phyloP scores from a whole-genome alignment of 2,888 invertebrate species.

The Sinelater perroti region DNA sequence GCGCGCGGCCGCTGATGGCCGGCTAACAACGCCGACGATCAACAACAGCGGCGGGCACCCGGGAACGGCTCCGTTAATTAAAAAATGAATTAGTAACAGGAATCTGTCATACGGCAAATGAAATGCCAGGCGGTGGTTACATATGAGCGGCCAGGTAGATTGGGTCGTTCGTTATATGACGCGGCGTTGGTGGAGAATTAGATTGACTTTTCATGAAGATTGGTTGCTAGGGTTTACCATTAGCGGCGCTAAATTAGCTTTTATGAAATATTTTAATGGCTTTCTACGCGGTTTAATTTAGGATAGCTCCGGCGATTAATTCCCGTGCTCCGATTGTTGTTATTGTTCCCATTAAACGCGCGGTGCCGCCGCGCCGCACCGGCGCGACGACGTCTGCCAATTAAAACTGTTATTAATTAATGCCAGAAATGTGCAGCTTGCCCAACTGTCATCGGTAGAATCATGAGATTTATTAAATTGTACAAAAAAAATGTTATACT shows the following conservation, averaged over 20 bases:
- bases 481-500: too few species aligned
- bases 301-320: conserved; percentile 35
- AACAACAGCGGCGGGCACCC: conserved; percentile 50
- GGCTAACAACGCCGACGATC: conserved; percentile 46
- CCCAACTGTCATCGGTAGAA: too few species aligned
- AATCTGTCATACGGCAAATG: conserved; percentile 61
- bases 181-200: conserved; percentile 52
- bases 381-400: too few species aligned
- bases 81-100: conserved; percentile 61
- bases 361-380: too few species aligned
- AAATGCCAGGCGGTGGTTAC: conserved; percentile 58
- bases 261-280: conserved; percentile 58
- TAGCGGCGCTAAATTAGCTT: conserved; percentile 57
- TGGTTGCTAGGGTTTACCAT: conserved; percentile 51
- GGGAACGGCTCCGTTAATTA: conserved; percentile 58
- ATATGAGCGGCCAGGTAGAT: conserved; percentile 52
- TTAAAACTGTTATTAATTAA: too few species aligned
- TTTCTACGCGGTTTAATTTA: conserved; percentile 53
- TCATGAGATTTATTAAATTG: too few species aligned
- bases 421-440: too few species aligned
- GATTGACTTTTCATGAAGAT: conserved; percentile 55
- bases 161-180: conserved; percentile 41
- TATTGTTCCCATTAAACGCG: conserved; percentile 9
- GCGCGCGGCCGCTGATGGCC: conserved; percentile 36
- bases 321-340: conserved; percentile 8